Percentiles rank a stretch among this genome's conserved stretches.
phyloP scores from a whole-genome alignment of 2,113 vertebrate genomes.

The Protobothrops flavoviridis region DNA sequence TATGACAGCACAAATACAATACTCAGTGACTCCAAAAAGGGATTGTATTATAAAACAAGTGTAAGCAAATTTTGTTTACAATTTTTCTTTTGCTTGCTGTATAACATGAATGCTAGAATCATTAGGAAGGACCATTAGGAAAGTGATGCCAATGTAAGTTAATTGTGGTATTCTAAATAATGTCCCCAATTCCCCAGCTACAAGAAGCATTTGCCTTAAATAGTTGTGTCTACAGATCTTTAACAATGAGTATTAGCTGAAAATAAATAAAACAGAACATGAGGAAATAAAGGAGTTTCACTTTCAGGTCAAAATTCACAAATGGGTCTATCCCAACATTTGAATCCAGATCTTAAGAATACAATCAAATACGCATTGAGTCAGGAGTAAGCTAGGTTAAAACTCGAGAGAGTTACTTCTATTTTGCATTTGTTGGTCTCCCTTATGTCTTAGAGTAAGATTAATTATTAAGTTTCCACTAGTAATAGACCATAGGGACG shows the following conservation, averaged over 20 bases:
- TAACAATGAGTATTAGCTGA: background rate
- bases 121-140: background rate
- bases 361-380: background rate
- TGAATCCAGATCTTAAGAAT: background rate
- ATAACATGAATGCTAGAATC: background rate
- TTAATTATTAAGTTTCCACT: background rate
- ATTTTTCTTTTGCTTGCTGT: conserved; percentile 16
- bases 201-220: background rate
- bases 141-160: background rate
- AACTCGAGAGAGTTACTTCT: background rate
- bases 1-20: background rate
- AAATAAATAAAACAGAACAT: background rate
- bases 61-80: background rate
- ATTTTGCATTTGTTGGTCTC: background rate
- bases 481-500: background rate
- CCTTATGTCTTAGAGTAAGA: background rate
- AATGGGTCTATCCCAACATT: background rate
- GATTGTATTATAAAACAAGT: background rate
- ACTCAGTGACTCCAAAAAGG: background rate
- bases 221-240: background rate
- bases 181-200: background rate
- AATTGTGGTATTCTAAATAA: background rate
- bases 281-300: background rate
- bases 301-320: background rate
- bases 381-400: background rate